Evolutionary conservation across 2,888 invertebrate species (phyloP).

Genomic region (Chelonus formosanus): DNA sequence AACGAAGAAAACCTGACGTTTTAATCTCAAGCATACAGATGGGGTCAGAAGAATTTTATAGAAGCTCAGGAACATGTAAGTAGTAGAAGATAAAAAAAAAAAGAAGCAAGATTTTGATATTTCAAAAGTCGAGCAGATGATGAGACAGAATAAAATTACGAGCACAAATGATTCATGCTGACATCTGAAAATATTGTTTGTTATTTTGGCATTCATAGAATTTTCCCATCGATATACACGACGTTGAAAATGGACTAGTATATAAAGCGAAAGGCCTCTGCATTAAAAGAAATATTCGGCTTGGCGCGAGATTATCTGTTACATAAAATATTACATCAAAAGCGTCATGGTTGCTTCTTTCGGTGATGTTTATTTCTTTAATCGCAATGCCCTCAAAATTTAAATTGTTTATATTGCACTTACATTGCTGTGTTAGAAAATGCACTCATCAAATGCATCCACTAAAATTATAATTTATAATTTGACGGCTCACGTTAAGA

Average conservation of each 20-base stretch:
- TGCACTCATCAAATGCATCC: too few species aligned
- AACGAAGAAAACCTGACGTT: slow-evolving; percentile 57
- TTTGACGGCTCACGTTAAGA: slow-evolving; percentile 26
- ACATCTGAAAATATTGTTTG: slow-evolving; percentile 24
- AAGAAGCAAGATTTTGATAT: slow-evolving; percentile 23
- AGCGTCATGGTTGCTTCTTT: slow-evolving; percentile 58
- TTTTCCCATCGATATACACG: neutral
- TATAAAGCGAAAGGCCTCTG: slow-evolving; percentile 18
- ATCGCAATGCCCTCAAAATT: neutral
- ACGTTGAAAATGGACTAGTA: slow-evolving; percentile 13
- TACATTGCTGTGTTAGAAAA: neutral
- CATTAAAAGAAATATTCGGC: slow-evolving; percentile 23
- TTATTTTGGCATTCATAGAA: slow-evolving; percentile 4
- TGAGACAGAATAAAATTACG: slow-evolving; percentile 35
- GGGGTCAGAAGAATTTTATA: slow-evolving; percentile 49
- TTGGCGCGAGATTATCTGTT: slow-evolving; percentile 34
- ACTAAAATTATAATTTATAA: slow-evolving; percentile 43
- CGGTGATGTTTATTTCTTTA: slow-evolving; percentile 42
- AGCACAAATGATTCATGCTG: slow-evolving; percentile 39
- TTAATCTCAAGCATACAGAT: slow-evolving; percentile 63
- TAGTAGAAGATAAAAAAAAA: slow-evolving; percentile 22
- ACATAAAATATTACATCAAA: slow-evolving; percentile 60
- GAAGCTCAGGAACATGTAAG: slow-evolving; percentile 34
- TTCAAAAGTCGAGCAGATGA: slow-evolving; percentile 8
- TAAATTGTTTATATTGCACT: slow-evolving; percentile 33